phyloP scores from a whole-genome alignment of 2,888 invertebrate species.

The Tethea ocularis region DNA sequence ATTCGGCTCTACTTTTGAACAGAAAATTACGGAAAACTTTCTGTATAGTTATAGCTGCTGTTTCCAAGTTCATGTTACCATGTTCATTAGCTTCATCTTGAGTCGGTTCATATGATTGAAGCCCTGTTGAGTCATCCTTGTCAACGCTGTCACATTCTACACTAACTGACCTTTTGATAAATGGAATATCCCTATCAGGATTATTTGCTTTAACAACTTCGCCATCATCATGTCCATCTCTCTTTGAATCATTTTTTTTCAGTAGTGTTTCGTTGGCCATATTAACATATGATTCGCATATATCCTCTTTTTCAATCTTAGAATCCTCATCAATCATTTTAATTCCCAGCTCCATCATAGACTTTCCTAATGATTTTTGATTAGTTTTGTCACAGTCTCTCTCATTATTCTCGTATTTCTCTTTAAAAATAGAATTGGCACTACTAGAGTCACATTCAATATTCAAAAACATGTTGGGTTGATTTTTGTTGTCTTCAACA shows the following conservation, averaged over 20 bases:
- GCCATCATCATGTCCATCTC: neutral
- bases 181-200: neutral
- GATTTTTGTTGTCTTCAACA: neutral
- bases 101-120: neutral
- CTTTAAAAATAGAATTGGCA: neutral
- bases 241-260: neutral
- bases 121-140: neutral
- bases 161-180: neutral
- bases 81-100: conserved; percentile 26
- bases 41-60: conserved; percentile 83
- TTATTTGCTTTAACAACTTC: neutral
- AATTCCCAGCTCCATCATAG: neutral
- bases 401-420: neutral
- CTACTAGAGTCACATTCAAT: neutral
- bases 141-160: neutral
- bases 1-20: conserved; percentile 67
- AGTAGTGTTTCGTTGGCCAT: neutral
- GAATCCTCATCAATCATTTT: neutral
- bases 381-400: neutral
- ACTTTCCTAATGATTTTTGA: neutral
- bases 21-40: conserved; percentile 81
- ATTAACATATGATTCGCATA: neutral
- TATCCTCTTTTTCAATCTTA: neutral
- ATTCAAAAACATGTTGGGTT: neutral
- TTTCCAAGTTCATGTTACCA: conserved; percentile 75